Base-by-base conservation (phyloP, 2,113 vertebrate genomes). In the Orientallactaga bullata region DNA sequence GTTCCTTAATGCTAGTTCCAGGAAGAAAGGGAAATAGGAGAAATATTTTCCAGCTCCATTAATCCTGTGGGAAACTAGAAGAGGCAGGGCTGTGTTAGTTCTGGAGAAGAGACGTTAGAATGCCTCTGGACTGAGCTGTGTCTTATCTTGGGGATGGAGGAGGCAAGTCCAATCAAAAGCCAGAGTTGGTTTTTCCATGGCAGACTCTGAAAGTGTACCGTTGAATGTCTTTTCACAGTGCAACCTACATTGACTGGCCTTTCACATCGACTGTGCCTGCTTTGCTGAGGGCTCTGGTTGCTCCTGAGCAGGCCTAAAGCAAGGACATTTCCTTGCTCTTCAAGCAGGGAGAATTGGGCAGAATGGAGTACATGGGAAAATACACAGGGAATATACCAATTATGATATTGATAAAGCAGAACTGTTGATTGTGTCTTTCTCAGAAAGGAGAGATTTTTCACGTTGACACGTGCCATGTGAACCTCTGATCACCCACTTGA, bases 11-110 rank as follows among this genome's bases (percentile, higher is more conserved):
- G 2, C 24, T 66, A 28, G 6, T 35, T 58, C 18, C 24, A 78
- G 71, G 30, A 74, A 78, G 15, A 60, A 16, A 26, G 51, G 20
- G 37, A 72, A 47, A 21, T 16, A 11, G 2, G 18, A 69, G 58
- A 77, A 35, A 76, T 68, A 4, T 63, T 42, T 61, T 74, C 26
- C 58, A 61, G n/a, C 5, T 0, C 42, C 7, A 73, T n/a, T 37
- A 32, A 21, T 79, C 30, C 3, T 7, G 28, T 66, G 28, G 30
- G 23, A 32, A 32, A 55, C 21, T 24, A 1, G 10, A 15, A 0
- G 2, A 73, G 30, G 11, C 0, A 26, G 69, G 1, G 24, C 1
- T 9, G 30, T 76, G 2, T 6, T 32, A 15, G 4, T 55, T 1
- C 15, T 8, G 0, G n/a, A 2, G 7, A 30, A 24, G 30, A 15